Conservation (phyloP, 1,140 invertebrate species). For the Drosophila aff. region DNA sequence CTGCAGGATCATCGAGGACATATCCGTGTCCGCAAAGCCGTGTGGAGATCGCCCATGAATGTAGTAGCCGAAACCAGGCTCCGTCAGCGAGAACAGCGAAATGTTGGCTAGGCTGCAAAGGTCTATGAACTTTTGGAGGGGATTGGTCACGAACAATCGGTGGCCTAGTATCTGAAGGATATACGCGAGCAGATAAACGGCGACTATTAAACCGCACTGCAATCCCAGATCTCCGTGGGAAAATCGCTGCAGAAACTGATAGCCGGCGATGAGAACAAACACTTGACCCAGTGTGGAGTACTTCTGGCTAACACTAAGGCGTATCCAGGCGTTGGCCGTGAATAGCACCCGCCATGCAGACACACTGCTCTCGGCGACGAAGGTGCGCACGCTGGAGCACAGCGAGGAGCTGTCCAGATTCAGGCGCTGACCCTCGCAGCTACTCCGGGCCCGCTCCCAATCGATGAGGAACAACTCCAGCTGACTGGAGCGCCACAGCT, state of each 20-base stretch:
- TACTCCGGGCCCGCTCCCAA: conserved; percentile 91
- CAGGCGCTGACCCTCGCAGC: conserved; percentile 67
- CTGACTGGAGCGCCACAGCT: conserved; percentile 88
- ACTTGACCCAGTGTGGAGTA: conserved; percentile 85
- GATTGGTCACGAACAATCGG: conserved; percentile 86
- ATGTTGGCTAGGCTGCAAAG: conserved; percentile 94
- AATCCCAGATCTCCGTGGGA: conserved; percentile 33
- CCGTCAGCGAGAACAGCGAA: conserved; percentile 91
- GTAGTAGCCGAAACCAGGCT: conserved; percentile 92
- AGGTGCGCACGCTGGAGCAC: conserved; percentile 83
- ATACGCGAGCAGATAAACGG: conserved; percentile 86
- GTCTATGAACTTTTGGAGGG: conserved; percentile 92
- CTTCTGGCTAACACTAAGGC: conserved; percentile 90
- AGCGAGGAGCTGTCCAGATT: conserved; percentile 82
- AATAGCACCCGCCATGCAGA: conserved; percentile 94
- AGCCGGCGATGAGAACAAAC: conserved; percentile 38
- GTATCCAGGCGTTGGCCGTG: conserved; percentile 95
- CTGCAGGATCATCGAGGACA: conserved; percentile 92
- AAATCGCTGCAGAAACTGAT: conserved; percentile 42
- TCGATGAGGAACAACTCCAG: conserved; percentile 94
- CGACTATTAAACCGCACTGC: conserved; percentile 86
- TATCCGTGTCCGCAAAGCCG: conserved; percentile 93
- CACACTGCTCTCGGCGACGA: conserved; percentile 79
- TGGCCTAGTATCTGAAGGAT: conserved; percentile 87
- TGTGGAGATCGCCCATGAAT: conserved; percentile 95